These are phyloP conservation scores for Oceanodroma leucorhoa DNA, from an alignment of 2,797 vertebrate species.

Conservation along the genomic window DNA sequence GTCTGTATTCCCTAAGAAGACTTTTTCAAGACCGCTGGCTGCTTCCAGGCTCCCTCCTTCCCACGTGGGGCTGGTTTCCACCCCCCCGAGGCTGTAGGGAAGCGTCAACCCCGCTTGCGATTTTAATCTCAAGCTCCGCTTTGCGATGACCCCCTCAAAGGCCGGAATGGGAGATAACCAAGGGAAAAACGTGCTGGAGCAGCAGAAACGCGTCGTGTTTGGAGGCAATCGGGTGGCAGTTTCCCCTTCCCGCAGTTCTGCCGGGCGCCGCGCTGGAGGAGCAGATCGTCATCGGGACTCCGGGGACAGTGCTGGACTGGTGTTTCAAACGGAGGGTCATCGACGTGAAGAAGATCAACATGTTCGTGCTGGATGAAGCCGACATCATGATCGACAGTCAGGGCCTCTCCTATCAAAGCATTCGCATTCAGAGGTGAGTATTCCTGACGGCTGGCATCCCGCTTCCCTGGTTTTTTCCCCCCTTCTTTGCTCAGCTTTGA, in stretches of 20 bases:
- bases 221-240: neutral
- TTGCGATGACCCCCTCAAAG: fast-evolving
- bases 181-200: neutral
- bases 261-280: conserved; percentile 34
- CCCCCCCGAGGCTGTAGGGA: neutral
- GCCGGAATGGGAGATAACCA: fast-evolving
- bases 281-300: conserved; percentile 79
- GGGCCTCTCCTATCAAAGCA: conserved; percentile 74
- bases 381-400: conserved; percentile 79
- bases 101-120: fast-evolving
- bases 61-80: neutral
- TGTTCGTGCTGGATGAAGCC: conserved; percentile 80
- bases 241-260: neutral
- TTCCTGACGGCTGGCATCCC: fast-evolving
- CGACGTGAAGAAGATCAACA: conserved; percentile 56
- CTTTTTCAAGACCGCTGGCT: fast-evolving
- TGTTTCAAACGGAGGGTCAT: conserved; percentile 74
- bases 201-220: fast-evolving
- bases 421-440: conserved; percentile 75
- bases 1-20: too few relatives aligned
- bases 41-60: neutral
- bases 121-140: neutral
- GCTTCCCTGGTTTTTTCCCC: neutral
- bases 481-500: neutral
- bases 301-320: conserved; percentile 78